phyloP scores from a whole-genome alignment of 2,797 vertebrate species.

The Esox lucius region DNA sequence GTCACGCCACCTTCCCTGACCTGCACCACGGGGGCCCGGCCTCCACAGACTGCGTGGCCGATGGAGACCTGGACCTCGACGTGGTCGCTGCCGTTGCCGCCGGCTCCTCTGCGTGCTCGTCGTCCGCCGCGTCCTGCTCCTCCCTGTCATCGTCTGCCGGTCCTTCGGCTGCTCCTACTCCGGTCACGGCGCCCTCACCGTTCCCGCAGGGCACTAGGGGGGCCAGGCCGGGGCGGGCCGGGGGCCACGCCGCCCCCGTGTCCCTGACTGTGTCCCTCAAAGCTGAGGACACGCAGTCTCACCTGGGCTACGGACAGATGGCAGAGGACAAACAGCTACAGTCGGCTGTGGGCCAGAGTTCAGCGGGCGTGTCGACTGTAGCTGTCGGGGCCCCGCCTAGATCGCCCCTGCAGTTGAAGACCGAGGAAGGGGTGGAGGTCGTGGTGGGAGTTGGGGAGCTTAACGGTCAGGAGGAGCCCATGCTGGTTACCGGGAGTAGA shows the following conservation, averaged over 20 bases:
- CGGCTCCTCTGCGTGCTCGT: conserved; percentile 60
- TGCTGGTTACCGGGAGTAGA: conserved; percentile 59
- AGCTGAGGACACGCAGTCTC: conserved; percentile 75
- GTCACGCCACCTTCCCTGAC: conserved; percentile 93
- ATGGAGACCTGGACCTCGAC: conserved; percentile 55
- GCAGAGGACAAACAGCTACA: conserved; percentile 48
- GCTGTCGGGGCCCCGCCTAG: conserved; percentile 54
- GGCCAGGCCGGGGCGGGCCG: conserved; percentile 16
- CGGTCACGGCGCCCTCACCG: conserved; percentile 59
- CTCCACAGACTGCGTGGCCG: conserved; percentile 58
- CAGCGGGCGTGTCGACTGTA: conserved; percentile 44
- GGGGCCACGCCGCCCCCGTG: conserved; percentile 22
- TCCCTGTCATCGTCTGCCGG: conserved; percentile 73
- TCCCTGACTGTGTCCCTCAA: conserved; percentile 74
- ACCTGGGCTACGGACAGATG: conserved; percentile 62
- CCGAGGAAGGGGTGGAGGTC: conserved; percentile 73
- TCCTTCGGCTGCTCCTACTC: conserved; percentile 63
- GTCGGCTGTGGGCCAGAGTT: conserved; percentile 23
- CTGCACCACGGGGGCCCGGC: conserved; percentile 77
- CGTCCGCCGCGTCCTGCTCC: conserved; percentile 72
- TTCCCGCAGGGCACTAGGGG: conserved; percentile 47
- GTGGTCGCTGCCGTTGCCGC: conserved; percentile 27
- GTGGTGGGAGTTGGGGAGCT: conserved; percentile 28
- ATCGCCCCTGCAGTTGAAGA: conserved; percentile 75
- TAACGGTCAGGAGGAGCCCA: conserved; percentile 37